These are phyloP conservation scores for Hestina assimilis DNA, from an alignment of 1,140 invertebrate genomes.

Conservation along the genomic window DNA sequence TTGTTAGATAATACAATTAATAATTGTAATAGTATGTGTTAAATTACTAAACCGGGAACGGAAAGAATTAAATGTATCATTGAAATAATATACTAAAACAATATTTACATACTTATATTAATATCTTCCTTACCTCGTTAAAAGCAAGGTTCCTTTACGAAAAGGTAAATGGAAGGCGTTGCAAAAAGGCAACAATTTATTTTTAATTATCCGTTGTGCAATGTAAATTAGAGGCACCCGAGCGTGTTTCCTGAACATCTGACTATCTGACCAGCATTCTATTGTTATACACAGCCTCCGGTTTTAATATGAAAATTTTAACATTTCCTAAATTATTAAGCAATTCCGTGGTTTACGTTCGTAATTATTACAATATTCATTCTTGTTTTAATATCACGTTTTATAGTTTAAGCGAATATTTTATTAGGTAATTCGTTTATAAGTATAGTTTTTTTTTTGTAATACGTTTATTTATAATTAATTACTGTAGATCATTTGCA, in stretches of 20 bases:
- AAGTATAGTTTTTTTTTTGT: no score
- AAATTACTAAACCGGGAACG: neutral
- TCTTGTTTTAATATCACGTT: no score
- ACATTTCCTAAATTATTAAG: neutral
- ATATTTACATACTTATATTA: neutral
- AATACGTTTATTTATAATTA: no score
- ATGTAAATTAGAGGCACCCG: conserved; percentile 17
- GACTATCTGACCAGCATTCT: conserved; percentile 14
- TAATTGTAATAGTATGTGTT: no score
- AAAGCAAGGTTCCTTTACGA: conserved; percentile 6
- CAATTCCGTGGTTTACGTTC: neutral
- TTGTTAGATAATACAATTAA: no score
- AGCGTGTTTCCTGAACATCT: conserved; percentile 21
- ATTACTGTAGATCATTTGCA: no score
- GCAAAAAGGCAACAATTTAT: conserved; percentile 1
- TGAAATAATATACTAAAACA: neutral
- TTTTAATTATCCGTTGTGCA: conserved; percentile 20
- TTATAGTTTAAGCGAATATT: no score
- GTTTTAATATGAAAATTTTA: neutral
- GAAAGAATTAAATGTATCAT: neutral
- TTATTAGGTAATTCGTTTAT: no score
- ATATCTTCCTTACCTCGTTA: conserved; percentile 10
- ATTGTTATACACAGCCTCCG: conserved; percentile 15
- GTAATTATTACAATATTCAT: no score
- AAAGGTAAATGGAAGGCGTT: neutral